Evolutionary conservation across 2,113 vertebrate species (phyloP), one percentile per base, ranked within the genome.

Genomic region (Cricetomys ansorgei): DNA sequence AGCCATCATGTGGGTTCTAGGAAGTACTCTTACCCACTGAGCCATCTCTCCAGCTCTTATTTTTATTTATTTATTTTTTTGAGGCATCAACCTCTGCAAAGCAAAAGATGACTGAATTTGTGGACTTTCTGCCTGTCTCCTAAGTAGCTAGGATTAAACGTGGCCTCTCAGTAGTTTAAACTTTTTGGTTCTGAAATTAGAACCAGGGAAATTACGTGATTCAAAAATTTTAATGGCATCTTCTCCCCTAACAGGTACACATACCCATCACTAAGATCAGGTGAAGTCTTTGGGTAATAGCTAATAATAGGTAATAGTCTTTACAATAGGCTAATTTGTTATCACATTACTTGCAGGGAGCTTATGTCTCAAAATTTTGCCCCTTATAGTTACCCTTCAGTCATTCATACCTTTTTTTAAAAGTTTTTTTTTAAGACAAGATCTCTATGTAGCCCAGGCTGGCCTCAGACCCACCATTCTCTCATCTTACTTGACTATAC

Each of bases 181-280:
- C 40, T 55, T 55, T 81, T 83, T 83, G n/a, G 62, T 62, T 83
- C 37, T 62, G 21, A 40, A 83, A 12, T 62, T 84, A 70, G 62
- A 86, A 73, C 25, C 50, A 75, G 48, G 43, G n/a, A 77, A 34
- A 0, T 91, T 91, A 27, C 59, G 40, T 50, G 48, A 25, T 70
- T 67, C 86, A 88, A 91, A 83, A 50, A 27, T 53, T 85, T 85
- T 73, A 43, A 72, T 89, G 88, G 8, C 29, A 94, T 94, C 91
- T 92, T 88, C 45, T 13, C 77, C 27, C 34, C 25, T 65, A 65
- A 34, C 45, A 91, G 31, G 5, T n/a, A 67, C 89, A 67, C 40
- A 53, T 69, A 70, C 29, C 48, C 83, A 87, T 55, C 7, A 81
- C 59, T 43, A 90, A 87, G 16, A 81, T 23, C 48, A 40, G 21